These are phyloP conservation scores for Mirounga angustirostris DNA, from an alignment of 2,113 vertebrate species.

Conservation along the genomic window DNA sequence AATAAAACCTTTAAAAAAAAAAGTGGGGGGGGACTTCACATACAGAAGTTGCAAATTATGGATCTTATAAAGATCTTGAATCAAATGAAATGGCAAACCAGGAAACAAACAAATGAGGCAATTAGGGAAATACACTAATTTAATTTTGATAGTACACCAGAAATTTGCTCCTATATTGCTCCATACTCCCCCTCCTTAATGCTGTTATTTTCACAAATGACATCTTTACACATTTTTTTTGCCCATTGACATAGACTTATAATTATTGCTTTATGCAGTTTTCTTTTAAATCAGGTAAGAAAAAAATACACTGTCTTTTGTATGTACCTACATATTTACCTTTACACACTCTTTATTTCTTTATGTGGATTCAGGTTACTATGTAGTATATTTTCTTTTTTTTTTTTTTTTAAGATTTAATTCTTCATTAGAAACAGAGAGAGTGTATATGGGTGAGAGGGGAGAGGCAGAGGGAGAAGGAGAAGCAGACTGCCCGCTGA, in stretches of 20 bases:
- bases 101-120: background rate
- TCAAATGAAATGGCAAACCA: background rate
- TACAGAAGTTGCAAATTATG: background rate
- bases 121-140: background rate
- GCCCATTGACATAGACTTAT: background rate
- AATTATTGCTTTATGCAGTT: background rate
- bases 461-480: no score
- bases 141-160: background rate
- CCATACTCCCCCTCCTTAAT: background rate
- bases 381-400: background rate
- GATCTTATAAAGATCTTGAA: background rate
- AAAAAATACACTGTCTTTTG: background rate
- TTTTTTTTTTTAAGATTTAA: no score
- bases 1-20: no score
- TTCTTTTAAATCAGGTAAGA: background rate
- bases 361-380: background rate
- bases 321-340: background rate
- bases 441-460: no score
- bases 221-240: background rate
- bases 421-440: no score
- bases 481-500: no score
- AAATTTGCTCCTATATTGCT: background rate
- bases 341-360: constrained; percentile 18
- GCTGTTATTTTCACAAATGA: background rate
- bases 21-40: background rate